Conservation (phyloP, 2,888 invertebrate species). For the Sipha maydis region DNA sequence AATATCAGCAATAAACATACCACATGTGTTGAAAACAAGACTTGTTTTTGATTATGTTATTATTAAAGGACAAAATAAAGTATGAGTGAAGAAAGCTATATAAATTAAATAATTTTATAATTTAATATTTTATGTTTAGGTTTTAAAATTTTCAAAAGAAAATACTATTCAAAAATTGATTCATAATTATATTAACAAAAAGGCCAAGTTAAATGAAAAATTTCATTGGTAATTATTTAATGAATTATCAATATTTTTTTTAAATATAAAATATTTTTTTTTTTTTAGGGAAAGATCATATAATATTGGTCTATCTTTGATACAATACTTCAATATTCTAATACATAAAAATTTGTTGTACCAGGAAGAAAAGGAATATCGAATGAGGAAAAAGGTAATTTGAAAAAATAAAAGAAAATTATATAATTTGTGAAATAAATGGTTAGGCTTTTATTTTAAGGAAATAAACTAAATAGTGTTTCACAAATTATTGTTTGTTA, state of each 20-base stretch:
- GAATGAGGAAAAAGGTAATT: constrained; percentile 5
- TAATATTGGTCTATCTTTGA: not conserved
- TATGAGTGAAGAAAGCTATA: not conserved
- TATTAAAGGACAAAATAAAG: not conserved
- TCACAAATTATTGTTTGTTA: too few relatives aligned
- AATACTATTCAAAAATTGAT: not conserved
- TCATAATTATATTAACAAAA: not conserved
- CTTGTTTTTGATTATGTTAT: constrained; percentile 1
- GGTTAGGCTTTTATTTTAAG: too few relatives aligned
- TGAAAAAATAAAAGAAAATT: not conserved
- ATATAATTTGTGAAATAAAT: too few relatives aligned
- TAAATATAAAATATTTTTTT: not conserved
- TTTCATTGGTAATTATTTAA: not conserved
- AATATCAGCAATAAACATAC: constrained; percentile 19
- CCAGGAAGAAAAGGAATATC: not conserved
- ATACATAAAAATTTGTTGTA: constrained; percentile 7
- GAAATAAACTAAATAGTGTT: too few relatives aligned
- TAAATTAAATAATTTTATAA: not conserved
- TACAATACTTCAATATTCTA: constrained; percentile 39
- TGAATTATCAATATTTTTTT: not conserved
- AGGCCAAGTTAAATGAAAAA: not conserved
- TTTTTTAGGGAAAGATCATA: not conserved
- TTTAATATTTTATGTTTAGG: not conserved
- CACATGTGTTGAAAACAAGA: not conserved
- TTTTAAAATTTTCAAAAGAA: constrained; percentile 2